Evolutionary conservation across 1,140 invertebrate genomes (phyloP).

Genomic region (Metaphire vulgaris): DNA sequence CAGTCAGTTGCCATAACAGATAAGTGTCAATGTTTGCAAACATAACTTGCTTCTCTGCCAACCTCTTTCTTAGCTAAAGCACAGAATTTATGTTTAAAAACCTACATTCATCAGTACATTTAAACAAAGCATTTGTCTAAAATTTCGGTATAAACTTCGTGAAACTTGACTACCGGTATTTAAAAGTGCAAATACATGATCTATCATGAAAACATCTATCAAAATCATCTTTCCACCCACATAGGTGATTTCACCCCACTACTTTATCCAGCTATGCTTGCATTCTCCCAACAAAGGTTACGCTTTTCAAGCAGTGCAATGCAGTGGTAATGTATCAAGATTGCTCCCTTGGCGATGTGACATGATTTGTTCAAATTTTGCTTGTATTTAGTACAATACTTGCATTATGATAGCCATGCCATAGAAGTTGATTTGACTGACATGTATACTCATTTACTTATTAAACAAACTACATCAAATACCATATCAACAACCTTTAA

Average conservation of each 20-base stretch:
- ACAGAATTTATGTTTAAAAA: not conserved
- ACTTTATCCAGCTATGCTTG: too few species aligned
- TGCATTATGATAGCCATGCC: too few species aligned
- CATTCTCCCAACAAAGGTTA: too few species aligned
- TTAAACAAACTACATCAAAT: too few species aligned
- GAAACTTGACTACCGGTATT: conserved; percentile 9
- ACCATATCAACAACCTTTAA: too few species aligned
- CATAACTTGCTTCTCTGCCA: conserved; percentile 60
- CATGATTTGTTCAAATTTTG: too few species aligned
- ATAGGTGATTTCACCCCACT: not conserved
- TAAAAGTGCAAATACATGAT: not conserved
- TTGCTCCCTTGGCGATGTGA: too few species aligned
- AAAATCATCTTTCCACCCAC: not conserved
- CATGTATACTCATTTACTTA: too few species aligned
- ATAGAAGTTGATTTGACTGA: too few species aligned
- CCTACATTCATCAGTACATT: not conserved
- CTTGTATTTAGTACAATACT: too few species aligned
- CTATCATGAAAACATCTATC: not conserved
- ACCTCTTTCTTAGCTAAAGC: conserved; percentile 43
- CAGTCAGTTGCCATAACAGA: conserved; percentile 74
- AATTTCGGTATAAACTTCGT: not conserved
- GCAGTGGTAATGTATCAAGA: too few species aligned
- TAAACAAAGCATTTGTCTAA: not conserved
- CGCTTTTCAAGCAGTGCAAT: too few species aligned
- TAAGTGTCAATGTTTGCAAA: conserved; percentile 92